Percentiles rank a stretch among this genome's conserved stretches.
These are phyloP conservation scores for Entomobrya proxima DNA, from an alignment of 2,888 invertebrate genomes.

Conservation along the genomic window DNA sequence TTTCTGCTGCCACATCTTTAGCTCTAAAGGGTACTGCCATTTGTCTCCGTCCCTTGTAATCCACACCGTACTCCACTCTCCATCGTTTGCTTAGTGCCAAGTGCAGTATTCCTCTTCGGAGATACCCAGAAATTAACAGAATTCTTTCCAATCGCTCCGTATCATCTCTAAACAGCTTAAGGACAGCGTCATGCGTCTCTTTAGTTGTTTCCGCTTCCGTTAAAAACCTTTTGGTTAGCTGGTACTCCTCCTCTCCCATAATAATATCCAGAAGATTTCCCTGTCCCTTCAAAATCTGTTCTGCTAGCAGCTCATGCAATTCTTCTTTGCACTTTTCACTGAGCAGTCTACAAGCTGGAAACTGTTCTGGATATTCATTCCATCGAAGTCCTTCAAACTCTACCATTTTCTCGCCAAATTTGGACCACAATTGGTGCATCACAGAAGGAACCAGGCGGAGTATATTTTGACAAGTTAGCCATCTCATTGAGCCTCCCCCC, in stretches of 20 bases:
- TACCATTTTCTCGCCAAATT: neutral
- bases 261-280: neutral
- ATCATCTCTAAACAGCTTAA: constrained; percentile 32
- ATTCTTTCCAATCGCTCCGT: neutral
- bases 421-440: neutral
- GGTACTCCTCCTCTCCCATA: neutral
- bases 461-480: constrained; percentile 61
- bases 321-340: neutral
- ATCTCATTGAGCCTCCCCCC: constrained; percentile 64
- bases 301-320: constrained; percentile 3
- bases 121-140: constrained; percentile 58
- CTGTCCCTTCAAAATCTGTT: constrained; percentile 19
- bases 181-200: constrained; percentile 20
- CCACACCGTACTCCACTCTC: constrained; percentile 72
- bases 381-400: constrained; percentile 1
- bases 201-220: constrained; percentile 14
- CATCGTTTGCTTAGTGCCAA: constrained; percentile 68
- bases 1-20: constrained; percentile 70
- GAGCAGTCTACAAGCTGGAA: constrained; percentile 42
- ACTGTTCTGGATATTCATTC: constrained; percentile 25
- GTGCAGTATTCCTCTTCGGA: constrained; percentile 62
- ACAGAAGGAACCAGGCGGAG: constrained; percentile 41
- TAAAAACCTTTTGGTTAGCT: constrained; percentile 17
- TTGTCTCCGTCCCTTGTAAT: constrained; percentile 18
- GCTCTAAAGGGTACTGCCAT: constrained; percentile 70